Conservation (phyloP, 1,140 invertebrate species). For the Drosophila melanica region DNA sequence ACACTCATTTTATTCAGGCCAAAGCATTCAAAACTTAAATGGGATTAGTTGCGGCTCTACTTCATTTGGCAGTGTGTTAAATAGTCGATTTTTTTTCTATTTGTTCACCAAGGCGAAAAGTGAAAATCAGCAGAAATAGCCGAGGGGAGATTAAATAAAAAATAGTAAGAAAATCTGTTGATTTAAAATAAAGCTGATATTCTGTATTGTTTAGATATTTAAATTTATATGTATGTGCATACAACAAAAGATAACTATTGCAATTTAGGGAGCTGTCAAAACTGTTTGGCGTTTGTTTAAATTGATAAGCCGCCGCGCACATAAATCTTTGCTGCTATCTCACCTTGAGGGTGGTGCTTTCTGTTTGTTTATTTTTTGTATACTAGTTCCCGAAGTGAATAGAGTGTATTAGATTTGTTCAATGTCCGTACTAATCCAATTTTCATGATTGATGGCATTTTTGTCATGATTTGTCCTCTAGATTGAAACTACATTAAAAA, state of each 20-base stretch:
- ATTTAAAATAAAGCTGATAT: constrained; percentile 1
- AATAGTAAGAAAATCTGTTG: not conserved
- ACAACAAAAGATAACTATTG: constrained; percentile 7
- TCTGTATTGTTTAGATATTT: not conserved
- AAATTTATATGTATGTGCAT: constrained; percentile 1
- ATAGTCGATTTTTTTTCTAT: constrained; percentile 25
- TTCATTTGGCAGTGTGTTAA: constrained; percentile 63
- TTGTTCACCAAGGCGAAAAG: constrained; percentile 38
- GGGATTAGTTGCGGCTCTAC: constrained; percentile 61
- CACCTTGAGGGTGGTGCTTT: constrained; percentile 4
- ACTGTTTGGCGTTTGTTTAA: constrained; percentile 30
- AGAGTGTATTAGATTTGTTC: no score
- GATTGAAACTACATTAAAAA: no score
- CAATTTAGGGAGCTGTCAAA: constrained; percentile 39
- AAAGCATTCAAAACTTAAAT: constrained; percentile 59
- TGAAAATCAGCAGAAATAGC: constrained; percentile 48
- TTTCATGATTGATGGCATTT: no score
- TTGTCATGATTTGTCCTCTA: no score
- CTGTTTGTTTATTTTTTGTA: not conserved
- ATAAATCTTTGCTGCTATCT: constrained; percentile 33
- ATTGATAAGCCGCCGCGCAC: constrained; percentile 26
- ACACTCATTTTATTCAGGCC: constrained; percentile 29
- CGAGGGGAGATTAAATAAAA: constrained; percentile 12
- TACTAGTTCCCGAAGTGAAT: no score
- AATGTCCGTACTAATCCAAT: no score